These are phyloP conservation scores for Pteruthius melanotis DNA, from an alignment of 2,113 vertebrate genomes.

Conservation along the genomic window DNA sequence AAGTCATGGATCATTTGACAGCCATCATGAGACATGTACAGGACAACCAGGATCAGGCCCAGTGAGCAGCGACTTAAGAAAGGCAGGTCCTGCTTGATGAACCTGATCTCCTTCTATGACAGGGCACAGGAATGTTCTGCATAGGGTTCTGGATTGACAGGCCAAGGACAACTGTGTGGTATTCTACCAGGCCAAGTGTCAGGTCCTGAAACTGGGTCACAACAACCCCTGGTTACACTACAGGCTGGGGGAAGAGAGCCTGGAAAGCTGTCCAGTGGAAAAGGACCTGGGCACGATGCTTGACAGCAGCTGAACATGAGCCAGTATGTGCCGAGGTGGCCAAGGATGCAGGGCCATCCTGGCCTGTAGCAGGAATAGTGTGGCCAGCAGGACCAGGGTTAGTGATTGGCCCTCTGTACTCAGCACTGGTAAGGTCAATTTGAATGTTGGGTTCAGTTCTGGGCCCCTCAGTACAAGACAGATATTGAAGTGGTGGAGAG, in stretches of 20 bases:
- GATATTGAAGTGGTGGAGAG: fast-evolving
- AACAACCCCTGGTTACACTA: neutral
- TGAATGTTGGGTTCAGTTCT: neutral
- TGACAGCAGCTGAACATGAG: neutral
- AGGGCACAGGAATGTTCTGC: neutral
- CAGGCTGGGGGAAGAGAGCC: neutral
- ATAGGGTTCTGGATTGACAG: neutral
- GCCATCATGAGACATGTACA: fast-evolving
- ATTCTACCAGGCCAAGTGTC: neutral
- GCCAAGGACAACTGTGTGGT: fast-evolving
- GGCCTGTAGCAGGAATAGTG: neutral
- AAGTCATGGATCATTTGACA: neutral
- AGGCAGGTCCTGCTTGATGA: neutral
- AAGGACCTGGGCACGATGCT: neutral
- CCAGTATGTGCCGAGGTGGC: too few relatives aligned
- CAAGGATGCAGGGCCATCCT: neutral
- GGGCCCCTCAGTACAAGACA: neutral
- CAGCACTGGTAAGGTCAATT: neutral
- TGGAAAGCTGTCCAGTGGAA: neutral
- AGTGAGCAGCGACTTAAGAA: neutral
- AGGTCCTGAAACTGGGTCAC: neutral
- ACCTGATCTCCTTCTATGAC: neutral
- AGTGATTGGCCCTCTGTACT: neutral
- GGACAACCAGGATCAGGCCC: neutral
- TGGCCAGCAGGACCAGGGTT: neutral